phyloP scores from a whole-genome alignment of 2,888 invertebrate species.

The Cyclophora albipunctata region DNA sequence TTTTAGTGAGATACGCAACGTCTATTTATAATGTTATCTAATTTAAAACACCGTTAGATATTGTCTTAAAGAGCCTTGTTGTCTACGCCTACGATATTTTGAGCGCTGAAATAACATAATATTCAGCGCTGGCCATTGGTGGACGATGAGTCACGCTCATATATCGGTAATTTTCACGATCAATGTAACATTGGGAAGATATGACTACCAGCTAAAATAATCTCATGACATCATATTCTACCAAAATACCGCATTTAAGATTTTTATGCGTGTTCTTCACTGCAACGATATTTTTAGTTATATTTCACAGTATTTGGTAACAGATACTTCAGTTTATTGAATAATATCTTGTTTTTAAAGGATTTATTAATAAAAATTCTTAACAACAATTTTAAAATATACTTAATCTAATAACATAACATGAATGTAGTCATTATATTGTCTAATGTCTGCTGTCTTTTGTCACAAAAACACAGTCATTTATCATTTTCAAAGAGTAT shows the following conservation, averaged over 20 bases:
- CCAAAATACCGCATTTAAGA: conserved; percentile 27
- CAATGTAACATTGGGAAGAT: conserved; percentile 50
- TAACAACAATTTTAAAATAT: too few relatives aligned
- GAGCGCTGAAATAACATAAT: conserved; percentile 47
- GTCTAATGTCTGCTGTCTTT: not conserved
- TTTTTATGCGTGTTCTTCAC: conserved; percentile 13
- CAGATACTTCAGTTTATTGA: conserved; percentile 7
- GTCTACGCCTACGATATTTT: conserved; percentile 55
- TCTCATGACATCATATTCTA: conserved; percentile 31
- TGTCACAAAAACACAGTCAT: conserved; percentile 4
- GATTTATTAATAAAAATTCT: too few relatives aligned
- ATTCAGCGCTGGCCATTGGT: conserved; percentile 37
- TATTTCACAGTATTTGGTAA: conserved; percentile 15
- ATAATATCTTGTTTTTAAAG: too few relatives aligned
- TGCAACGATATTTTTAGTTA: conserved; percentile 17
- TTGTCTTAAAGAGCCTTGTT: conserved; percentile 65
- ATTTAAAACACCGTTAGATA: conserved; percentile 26
- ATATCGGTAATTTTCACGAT: conserved; percentile 49
- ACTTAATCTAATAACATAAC: too few relatives aligned
- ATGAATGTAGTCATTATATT: too few relatives aligned
- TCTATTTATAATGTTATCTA: not conserved
- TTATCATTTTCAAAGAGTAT: conserved; percentile 1
- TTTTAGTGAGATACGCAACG: too few relatives aligned
- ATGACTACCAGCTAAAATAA: conserved; percentile 41
- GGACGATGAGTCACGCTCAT: conserved; percentile 44